Conservation (phyloP, 2,113 vertebrate species). For the Plotosus lineatus region DNA sequence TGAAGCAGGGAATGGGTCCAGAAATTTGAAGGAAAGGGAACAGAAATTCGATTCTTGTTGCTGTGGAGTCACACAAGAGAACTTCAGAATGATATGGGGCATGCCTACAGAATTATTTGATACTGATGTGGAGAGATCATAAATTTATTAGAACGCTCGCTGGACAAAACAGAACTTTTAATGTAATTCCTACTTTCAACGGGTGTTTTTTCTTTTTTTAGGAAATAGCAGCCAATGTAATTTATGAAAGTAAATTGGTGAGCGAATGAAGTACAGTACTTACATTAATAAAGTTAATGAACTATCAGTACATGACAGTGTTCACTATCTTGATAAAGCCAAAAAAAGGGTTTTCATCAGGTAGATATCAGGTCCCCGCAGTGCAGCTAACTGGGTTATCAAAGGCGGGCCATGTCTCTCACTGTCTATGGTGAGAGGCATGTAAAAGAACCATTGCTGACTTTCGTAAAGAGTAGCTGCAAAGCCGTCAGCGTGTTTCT, state of each 20-base stretch:
- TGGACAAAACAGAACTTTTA: not conserved
- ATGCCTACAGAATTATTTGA: not conserved
- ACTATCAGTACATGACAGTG: too few relatives aligned
- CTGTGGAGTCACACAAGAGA: not conserved
- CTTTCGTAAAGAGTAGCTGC: too few relatives aligned
- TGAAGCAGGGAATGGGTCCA: not conserved
- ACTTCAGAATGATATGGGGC: not conserved
- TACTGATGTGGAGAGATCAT: not conserved
- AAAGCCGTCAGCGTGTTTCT: too few relatives aligned
- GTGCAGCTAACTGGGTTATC: too few relatives aligned
- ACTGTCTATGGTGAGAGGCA: too few relatives aligned
- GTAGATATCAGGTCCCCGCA: too few relatives aligned
- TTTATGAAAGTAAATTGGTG: not conserved
- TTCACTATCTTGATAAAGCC: too few relatives aligned
- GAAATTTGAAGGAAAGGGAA: not conserved
- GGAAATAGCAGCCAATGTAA: not conserved
- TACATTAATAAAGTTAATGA: too few relatives aligned
- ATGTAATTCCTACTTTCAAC: not conserved
- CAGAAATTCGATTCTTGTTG: not conserved
- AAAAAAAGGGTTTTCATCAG: too few relatives aligned
- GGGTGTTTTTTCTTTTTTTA: not conserved
- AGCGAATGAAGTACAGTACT: not conserved
- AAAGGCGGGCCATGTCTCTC: too few relatives aligned
- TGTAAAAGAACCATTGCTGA: too few relatives aligned
- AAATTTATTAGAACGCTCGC: not conserved